Evolutionary conservation across 2,888 invertebrate genomes (phyloP).

Genomic region (Volucella inflata): DNA sequence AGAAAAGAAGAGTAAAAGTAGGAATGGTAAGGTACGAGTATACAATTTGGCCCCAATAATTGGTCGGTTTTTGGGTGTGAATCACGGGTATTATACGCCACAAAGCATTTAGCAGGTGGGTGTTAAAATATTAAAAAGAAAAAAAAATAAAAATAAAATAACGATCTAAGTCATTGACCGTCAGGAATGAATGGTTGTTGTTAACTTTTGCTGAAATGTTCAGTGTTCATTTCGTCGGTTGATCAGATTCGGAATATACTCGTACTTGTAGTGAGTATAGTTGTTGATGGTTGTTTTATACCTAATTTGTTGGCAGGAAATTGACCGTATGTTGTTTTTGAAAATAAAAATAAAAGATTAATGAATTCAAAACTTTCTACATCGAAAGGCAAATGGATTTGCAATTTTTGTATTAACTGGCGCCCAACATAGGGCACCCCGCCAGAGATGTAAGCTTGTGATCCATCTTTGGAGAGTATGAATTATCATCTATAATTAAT

Average conservation of each 20-base stretch:
- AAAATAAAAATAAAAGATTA: no score
- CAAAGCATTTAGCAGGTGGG: conserved; percentile 56
- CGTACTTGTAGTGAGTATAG: no score
- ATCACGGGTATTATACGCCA: conserved; percentile 18
- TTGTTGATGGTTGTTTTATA: no score
- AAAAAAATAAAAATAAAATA: no score
- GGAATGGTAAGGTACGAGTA: conserved; percentile 47
- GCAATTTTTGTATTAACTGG: not conserved
- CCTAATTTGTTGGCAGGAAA: no score
- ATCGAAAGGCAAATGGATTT: no score
- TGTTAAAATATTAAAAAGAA: conserved; percentile 36
- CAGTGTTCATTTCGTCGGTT: conserved; percentile 1
- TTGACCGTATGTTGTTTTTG: no score
- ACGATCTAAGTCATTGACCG: conserved; percentile 53
- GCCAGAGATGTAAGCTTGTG: no score
- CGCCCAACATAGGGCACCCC: not conserved
- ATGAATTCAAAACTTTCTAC: not conserved
- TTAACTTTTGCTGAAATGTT: conserved; percentile 4
- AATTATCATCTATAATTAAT: no score
- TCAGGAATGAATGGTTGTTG: conserved; percentile 15
- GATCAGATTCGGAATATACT: not conserved
- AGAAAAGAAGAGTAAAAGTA: conserved; percentile 48
- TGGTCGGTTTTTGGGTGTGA: conserved; percentile 29
- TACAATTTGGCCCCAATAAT: conserved; percentile 24
- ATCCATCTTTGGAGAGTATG: no score